Evolutionary conservation across 2,797 vertebrate species (phyloP).

Genomic region (Tenualosa thibaudeaui): DNA sequence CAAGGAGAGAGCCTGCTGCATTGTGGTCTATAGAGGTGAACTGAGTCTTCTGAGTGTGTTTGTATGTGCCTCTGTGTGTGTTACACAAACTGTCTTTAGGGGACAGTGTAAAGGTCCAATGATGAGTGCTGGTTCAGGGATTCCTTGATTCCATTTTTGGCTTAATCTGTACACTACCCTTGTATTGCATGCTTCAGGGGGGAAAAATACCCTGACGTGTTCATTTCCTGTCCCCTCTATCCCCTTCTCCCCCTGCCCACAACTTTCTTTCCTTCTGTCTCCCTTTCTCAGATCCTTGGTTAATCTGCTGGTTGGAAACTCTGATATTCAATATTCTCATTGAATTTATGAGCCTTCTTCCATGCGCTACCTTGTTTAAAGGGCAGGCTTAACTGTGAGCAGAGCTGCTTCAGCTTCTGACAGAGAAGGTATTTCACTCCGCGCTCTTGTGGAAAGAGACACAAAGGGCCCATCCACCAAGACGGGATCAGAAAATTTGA

Average conservation of each 20-base stretch:
- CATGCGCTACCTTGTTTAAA: constrained; percentile 5
- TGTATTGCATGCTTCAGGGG: constrained; percentile 23
- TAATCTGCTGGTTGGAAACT: constrained; percentile 3
- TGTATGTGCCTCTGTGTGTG: background rate
- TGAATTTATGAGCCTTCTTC: constrained; percentile 5
- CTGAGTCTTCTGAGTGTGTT: background rate
- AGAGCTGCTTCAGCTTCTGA: background rate
- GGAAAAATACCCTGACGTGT: constrained; percentile 36
- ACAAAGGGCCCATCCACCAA: background rate
- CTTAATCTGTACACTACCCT: constrained; percentile 24
- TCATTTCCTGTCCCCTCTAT: constrained; percentile 27
- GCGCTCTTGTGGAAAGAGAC: constrained; percentile 2
- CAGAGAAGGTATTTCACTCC: background rate
- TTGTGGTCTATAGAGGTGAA: background rate
- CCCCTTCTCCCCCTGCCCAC: background rate
- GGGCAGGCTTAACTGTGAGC: background rate
- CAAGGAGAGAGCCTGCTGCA: background rate
- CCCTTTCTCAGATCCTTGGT: background rate
- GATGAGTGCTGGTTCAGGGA: constrained; percentile 42
- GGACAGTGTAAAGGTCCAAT: constrained; percentile 30
- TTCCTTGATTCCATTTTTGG: constrained; percentile 39
- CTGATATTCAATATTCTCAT: constrained; percentile 12
- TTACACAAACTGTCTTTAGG: constrained; percentile 9
- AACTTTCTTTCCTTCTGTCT: constrained; percentile 6
- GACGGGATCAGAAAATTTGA: constrained; percentile 3